These are phyloP conservation scores for Melolontha melolontha DNA, from an alignment of 2,888 invertebrate species.

Conservation along the genomic window DNA sequence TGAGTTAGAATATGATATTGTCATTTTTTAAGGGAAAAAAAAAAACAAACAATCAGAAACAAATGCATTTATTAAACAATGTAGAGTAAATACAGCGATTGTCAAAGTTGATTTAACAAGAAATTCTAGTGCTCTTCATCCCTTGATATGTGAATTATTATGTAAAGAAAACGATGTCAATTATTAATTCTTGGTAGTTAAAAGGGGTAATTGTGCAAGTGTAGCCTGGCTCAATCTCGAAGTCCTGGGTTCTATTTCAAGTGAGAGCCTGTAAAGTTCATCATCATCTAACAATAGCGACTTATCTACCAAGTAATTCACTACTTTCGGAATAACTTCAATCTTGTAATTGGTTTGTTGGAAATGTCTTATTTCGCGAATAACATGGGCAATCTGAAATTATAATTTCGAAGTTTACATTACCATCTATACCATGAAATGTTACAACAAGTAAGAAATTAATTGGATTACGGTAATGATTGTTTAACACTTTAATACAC, in stretches of 20 bases:
- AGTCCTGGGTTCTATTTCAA: slow-evolving; percentile 86
- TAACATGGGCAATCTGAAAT: slow-evolving; percentile 89
- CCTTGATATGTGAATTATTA: slow-evolving; percentile 33
- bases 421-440: too few relatives aligned
- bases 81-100: slow-evolving; percentile 44
- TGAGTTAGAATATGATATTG: too few relatives aligned
- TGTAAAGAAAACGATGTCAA: slow-evolving; percentile 19
- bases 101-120: slow-evolving; percentile 44
- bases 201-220: slow-evolving; percentile 30
- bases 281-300: slow-evolving; percentile 83
- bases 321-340: slow-evolving; percentile 84
- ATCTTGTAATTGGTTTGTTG: slow-evolving; percentile 94
- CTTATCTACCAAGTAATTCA: slow-evolving; percentile 83
- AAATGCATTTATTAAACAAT: slow-evolving; percentile 39
- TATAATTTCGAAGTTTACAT: slow-evolving; percentile 38
- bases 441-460: too few relatives aligned
- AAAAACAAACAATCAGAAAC: background rate
- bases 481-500: too few relatives aligned
- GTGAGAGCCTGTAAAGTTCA: slow-evolving; percentile 82
- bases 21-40: too few relatives aligned
- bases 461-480: too few relatives aligned
- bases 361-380: slow-evolving; percentile 89
- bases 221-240: slow-evolving; percentile 56
- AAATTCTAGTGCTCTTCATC: slow-evolving; percentile 27
- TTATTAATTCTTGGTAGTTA: slow-evolving; percentile 28